Evolutionary conservation across 2,113 vertebrate species (phyloP), one percentile per base, ranked within the genome.

Genomic region (Eretmochelys imbricata): DNA sequence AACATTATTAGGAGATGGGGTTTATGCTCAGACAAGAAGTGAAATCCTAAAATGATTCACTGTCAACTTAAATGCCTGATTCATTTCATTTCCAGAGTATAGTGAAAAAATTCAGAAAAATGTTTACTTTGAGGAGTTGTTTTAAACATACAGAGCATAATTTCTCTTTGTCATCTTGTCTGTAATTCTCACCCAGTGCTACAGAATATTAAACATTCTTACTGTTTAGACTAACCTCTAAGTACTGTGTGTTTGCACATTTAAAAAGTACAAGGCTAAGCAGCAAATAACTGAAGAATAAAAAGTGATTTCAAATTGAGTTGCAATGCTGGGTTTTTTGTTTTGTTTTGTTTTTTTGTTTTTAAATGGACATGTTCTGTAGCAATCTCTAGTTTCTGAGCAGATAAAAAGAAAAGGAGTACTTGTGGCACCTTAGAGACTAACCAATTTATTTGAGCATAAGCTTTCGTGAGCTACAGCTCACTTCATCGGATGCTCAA

Each of bases 21-120:
- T 87, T 84, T 89, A 35, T 53, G 42, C 55, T 79, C 57, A 85
- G 75, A 80, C 91, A 91, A 87, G 75, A 82, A 38, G 79, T 49
- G 69, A 85, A 87, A 83, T 50, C 91, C 91, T 94, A 88, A 42
- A 81, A 87, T 57, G 53, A 51, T 92, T 35, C 31, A 92, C 82
- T 24, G 72, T 6, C 49, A 95, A 89, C 27, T 53, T 65, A n/a
- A 51, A 65, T 69, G 90, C n/a, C 88, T 89, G 55, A 69, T 89
- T 82, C 53, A 16, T 80, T 88, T 90, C 90, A 91, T 76, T 57
- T 62, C 78, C 17, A 12, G 7, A 79, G 88, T 94, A 75, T 76
- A 87, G 76, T 76, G 79, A 8, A 75, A 91, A 95, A 16, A 1
- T 84, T 3, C 85, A 31, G 50, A 87, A 48, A 81, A 50, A 76